A percentile compares a stretch with the other conserved stretches of the same genome.
These are phyloP conservation scores for Nycticryphes semicollaris DNA, from an alignment of 2,113 vertebrate species.

Conservation along the genomic window DNA sequence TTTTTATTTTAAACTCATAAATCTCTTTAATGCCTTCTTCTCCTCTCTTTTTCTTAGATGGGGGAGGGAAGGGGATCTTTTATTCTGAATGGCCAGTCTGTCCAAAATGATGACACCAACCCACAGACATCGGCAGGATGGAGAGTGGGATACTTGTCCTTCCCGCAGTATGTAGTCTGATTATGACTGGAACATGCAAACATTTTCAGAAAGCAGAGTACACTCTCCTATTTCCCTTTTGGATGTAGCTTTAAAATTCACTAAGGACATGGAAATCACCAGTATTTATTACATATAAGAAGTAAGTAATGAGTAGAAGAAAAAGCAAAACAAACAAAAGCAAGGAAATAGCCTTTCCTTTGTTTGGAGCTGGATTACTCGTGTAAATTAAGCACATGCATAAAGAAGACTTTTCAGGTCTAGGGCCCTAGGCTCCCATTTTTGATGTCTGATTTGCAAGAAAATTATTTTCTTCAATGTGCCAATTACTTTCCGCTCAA, in stretches of 20 bases:
- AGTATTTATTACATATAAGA: neutral
- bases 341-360: neutral
- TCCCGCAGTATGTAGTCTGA: neutral
- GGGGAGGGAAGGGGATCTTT: no score
- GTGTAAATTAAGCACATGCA: constrained; percentile 21
- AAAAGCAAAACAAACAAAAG: neutral
- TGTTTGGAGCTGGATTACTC: neutral
- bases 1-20: no score
- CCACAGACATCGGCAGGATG: rapidly evolving
- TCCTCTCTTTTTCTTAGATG: no score
- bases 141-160: neutral
- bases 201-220: neutral
- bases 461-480: constrained; percentile 24
- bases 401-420: constrained; percentile 4
- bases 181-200: rapidly evolving
- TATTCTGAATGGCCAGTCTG: no score
- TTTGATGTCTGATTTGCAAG: constrained; percentile 29
- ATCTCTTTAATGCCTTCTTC: no score
- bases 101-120: no score
- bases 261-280: neutral
- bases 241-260: neutral
- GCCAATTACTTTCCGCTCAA: constrained; percentile 31
- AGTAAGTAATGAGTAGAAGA: neutral
- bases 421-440: neutral
- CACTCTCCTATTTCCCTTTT: neutral